Percentiles rank a stretch among this genome's conserved stretches.
phyloP scores from a whole-genome alignment of 2,797 vertebrate genomes.

The Florisuga fusca region DNA sequence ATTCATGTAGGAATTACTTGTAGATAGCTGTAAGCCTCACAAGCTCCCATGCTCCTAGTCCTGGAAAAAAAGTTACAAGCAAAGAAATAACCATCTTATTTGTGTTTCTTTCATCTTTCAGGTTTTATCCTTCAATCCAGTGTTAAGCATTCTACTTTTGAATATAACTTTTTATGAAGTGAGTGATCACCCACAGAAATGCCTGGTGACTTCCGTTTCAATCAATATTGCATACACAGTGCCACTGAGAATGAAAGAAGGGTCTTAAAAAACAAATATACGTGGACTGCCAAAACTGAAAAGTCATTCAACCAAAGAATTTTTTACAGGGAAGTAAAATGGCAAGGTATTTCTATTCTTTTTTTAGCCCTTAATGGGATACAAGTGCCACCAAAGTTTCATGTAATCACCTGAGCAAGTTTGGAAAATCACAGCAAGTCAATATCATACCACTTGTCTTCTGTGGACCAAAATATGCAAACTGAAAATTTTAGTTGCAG shows the following conservation, averaged over 20 bases:
- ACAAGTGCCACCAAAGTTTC: background rate
- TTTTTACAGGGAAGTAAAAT: background rate
- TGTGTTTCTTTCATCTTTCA: background rate
- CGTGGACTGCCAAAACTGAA: background rate
- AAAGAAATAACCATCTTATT: background rate
- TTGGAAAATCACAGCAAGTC: background rate
- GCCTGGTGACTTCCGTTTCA: background rate
- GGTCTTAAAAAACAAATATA: background rate
- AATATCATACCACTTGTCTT: background rate
- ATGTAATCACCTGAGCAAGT: background rate
- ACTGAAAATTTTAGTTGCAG: background rate
- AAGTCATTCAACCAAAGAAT: background rate
- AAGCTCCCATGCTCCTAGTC: background rate
- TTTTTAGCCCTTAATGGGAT: background rate
- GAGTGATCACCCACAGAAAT: background rate
- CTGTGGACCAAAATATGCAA: background rate
- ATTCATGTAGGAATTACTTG: background rate
- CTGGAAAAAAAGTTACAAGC: background rate
- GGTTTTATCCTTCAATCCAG: background rate
- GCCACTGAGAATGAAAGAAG: background rate
- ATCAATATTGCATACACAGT: background rate
- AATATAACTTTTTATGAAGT: background rate
- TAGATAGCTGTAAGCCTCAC: background rate
- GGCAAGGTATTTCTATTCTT: background rate
- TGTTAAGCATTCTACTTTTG: background rate